Conservation (phyloP, 2,888 invertebrate genomes). For the Coremacera marginata region DNA sequence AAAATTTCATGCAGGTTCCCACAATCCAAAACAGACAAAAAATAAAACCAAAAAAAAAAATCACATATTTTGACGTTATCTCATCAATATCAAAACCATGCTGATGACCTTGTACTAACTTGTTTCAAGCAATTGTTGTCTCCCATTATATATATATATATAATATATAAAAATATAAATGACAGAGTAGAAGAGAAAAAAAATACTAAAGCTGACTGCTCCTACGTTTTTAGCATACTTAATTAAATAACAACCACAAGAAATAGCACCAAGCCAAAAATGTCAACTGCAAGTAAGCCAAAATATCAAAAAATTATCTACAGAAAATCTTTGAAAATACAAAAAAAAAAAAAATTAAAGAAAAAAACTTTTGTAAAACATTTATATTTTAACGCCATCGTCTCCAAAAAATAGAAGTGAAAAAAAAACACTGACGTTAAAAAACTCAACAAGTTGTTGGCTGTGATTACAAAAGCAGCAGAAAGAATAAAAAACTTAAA, state of each 20-base stretch:
- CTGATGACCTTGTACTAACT: slow-evolving; percentile 15
- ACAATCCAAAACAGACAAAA: not conserved
- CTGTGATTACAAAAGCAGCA: slow-evolving; percentile 12
- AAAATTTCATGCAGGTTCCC: not conserved
- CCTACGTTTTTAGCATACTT: slow-evolving; percentile 66
- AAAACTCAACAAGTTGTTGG: slow-evolving; percentile 41
- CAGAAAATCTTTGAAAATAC: slow-evolving; percentile 17
- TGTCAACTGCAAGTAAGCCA: slow-evolving; percentile 30
- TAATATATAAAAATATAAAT: too few relatives aligned
- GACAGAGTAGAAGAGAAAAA: too few relatives aligned
- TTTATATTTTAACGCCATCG: slow-evolving; percentile 44
- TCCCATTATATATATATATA: too few relatives aligned
- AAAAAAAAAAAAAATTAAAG: slow-evolving; percentile 18
- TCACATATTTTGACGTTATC: slow-evolving; percentile 9
- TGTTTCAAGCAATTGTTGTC: not conserved
- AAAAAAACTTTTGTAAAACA: slow-evolving; percentile 45
- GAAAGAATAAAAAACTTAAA: slow-evolving; percentile 4
- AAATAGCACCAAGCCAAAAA: slow-evolving; percentile 47
- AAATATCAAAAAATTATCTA: slow-evolving; percentile 10
- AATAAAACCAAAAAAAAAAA: too few relatives aligned
- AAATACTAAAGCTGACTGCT: not conserved
- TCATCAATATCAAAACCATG: not conserved
- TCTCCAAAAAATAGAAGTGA: not conserved
- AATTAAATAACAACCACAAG: slow-evolving; percentile 49
- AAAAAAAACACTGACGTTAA: slow-evolving; percentile 15